Conservation (phyloP, 2,113 vertebrate species). For the Mystacornis crossleyi region DNA sequence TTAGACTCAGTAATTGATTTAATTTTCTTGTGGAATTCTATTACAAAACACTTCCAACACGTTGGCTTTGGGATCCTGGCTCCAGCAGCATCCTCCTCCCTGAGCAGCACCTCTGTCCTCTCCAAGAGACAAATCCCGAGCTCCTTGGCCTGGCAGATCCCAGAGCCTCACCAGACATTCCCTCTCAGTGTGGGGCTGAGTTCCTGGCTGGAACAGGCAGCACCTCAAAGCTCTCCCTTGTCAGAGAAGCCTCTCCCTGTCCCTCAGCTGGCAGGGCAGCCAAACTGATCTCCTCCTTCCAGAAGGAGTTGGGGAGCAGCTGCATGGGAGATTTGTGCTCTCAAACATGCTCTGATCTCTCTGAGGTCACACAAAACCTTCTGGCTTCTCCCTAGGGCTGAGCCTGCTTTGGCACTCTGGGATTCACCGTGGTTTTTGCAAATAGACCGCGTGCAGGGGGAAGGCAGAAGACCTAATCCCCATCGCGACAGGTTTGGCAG, state of each 20-base stretch:
- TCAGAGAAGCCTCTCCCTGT: background rate
- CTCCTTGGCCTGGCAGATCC: background rate
- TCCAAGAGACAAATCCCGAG: background rate
- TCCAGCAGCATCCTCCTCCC: background rate
- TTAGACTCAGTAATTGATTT: constrained; percentile 96
- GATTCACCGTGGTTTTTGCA: background rate
- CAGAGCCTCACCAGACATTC: fast-evolving
- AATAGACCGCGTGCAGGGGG: background rate
- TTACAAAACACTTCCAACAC: background rate
- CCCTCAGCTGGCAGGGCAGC: background rate
- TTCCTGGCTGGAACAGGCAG: background rate
- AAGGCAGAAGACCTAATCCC: background rate
- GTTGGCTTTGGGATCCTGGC: background rate
- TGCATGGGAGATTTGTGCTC: fast-evolving
- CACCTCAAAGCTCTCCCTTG: background rate
- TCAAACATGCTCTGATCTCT: background rate
- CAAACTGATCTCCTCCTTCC: background rate
- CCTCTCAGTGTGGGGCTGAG: fast-evolving
- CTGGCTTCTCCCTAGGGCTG: background rate
- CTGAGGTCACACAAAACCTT: background rate
- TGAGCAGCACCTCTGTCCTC: background rate
- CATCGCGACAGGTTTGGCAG: background rate
- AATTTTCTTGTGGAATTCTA: constrained; percentile 80
- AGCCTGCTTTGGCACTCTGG: background rate
- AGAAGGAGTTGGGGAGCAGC: background rate